Evolutionary conservation across 2,113 vertebrate species (phyloP).

Genomic region (Tauraco erythrolophus): DNA sequence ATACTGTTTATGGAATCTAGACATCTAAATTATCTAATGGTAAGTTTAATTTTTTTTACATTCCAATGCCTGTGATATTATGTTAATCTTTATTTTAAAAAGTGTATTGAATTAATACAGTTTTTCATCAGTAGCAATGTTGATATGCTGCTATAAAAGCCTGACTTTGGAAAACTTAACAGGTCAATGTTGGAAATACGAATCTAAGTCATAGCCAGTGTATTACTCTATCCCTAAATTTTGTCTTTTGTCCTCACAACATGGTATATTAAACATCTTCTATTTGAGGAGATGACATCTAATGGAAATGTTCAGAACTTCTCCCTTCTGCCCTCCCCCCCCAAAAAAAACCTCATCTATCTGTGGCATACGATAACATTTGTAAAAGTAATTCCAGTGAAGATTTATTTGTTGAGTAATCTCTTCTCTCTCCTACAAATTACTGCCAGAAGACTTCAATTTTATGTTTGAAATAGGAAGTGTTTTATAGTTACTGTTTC

Average conservation of each 20-base stretch:
- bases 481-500: not conserved
- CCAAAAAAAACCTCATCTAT: too few species aligned
- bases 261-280: not conserved
- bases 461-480: not conserved
- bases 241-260: not conserved
- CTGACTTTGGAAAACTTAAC: not conserved
- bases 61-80: not conserved
- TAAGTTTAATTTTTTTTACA: not conserved
- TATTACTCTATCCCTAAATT: not conserved
- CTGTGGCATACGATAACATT: not conserved
- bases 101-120: too few species aligned
- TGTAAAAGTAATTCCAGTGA: not conserved
- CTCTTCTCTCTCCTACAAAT: not conserved
- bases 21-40: fast-evolving
- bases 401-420: not conserved
- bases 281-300: not conserved
- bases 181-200: not conserved
- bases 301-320: not conserved
- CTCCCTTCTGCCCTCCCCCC: fast-evolving
- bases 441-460: not conserved
- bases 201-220: not conserved
- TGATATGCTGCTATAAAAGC: not conserved
- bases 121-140: not conserved
- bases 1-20: not conserved
- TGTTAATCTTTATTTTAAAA: not conserved